Evolutionary conservation across 2,888 invertebrate species (phyloP).

Genomic region (Acleris laterana): DNA sequence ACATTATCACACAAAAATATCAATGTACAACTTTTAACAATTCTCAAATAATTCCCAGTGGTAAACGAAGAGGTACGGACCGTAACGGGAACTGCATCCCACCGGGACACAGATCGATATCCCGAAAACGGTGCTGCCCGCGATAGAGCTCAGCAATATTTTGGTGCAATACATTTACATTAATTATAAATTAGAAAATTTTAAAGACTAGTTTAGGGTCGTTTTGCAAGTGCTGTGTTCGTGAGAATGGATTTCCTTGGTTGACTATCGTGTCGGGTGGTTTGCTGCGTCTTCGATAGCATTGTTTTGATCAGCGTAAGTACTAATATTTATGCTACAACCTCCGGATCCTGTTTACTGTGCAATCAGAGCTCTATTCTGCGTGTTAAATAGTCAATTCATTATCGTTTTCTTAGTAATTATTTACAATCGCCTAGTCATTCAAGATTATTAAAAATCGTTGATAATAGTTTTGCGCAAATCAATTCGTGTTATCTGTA

Average conservation of each 20-base stretch:
- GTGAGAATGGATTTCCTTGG: conserved; percentile 73
- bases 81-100: conserved; percentile 51
- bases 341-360: conserved; percentile 46
- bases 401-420: conserved; percentile 44
- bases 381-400: conserved; percentile 35
- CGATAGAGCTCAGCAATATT: conserved; percentile 62
- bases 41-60: conserved; percentile 41
- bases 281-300: conserved; percentile 54
- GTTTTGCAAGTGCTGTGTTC: conserved; percentile 65
- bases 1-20: conserved; percentile 53
- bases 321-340: conserved; percentile 54
- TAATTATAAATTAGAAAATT: conserved; percentile 41
- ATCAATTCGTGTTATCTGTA: conserved; percentile 50
- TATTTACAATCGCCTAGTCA: conserved; percentile 30
- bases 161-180: conserved; percentile 67
- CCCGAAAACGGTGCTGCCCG: conserved; percentile 64
- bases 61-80: conserved; percentile 42
- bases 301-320: conserved; percentile 60
- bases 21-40: conserved; percentile 38
- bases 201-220: conserved; percentile 47
- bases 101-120: conserved; percentile 66
- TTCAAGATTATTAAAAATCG: conserved; percentile 13
- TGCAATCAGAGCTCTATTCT: conserved; percentile 2
- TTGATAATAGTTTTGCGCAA: conserved; percentile 42
- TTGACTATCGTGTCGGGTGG: conserved; percentile 61